These are phyloP conservation scores for Hydra vulgaris DNA, from an alignment of 30 jellyfish, hydroid and myxozoan genomes.

Conservation along the genomic window DNA sequence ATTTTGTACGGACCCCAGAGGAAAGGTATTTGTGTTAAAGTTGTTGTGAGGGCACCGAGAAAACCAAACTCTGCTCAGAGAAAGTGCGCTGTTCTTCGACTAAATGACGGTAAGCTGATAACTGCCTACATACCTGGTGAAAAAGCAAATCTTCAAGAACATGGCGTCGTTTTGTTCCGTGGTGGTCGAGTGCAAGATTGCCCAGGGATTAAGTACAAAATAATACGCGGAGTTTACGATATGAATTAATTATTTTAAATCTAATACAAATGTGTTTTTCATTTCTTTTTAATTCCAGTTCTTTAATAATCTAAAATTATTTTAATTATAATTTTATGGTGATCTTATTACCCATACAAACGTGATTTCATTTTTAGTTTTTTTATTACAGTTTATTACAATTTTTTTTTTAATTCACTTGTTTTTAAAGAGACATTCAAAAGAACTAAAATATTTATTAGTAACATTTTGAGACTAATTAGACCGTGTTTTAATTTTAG, in stretches of 20 bases:
- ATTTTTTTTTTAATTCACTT: too few species aligned
- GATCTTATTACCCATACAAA: too few species aligned
- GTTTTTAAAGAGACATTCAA: too few species aligned
- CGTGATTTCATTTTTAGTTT: too few species aligned
- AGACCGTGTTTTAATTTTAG: too few species aligned
- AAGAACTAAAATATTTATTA: too few species aligned
- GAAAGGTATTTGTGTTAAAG: conserved; percentile 86
- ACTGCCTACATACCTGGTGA: conserved; percentile 99
- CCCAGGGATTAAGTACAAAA: conserved; percentile 90
- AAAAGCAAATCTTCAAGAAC: conserved; percentile 84
- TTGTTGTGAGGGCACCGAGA: conserved; percentile 78
- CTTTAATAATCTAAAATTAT: too few species aligned
- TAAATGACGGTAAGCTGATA: conserved; percentile 78
- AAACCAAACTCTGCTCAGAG: conserved; percentile 99
- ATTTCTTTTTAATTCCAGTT: too few species aligned
- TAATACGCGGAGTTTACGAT: conserved; percentile 79
- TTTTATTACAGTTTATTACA: too few species aligned
- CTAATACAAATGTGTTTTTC: background rate
- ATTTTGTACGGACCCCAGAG: conserved; percentile 88
- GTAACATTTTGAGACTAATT: too few species aligned
- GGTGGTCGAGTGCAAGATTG: conserved; percentile 95
- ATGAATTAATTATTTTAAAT: conserved; percentile 47
- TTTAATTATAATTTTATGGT: too few species aligned
- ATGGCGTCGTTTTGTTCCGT: conserved; percentile 91
- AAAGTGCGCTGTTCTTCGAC: conserved; percentile 85